Base-by-base conservation (phyloP, 1,140 invertebrate genomes). In the Lineus longissimus region DNA sequence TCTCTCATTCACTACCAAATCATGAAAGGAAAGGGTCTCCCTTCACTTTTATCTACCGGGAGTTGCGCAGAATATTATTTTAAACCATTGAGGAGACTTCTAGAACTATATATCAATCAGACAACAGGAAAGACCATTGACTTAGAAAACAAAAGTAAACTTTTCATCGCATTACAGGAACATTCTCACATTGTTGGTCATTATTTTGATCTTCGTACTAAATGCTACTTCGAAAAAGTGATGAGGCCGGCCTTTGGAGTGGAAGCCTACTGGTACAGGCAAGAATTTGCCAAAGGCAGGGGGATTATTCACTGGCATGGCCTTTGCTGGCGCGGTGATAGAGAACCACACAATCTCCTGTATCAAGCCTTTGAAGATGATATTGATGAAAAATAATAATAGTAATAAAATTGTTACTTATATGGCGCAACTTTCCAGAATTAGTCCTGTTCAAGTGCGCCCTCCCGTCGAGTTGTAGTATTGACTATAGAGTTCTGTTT, bases 251-350 rank as follows among this genome's bases (percentile, higher is more conserved):
- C 41, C 4, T 66, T 11, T 69, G 65, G 67, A 65, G 62, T 61
- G 22, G 55, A 51, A 62, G 66, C 59, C 33, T 66, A 15, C 68
- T 69, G 60, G 65, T 62, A 63, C 54, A 47, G 65, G 55, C 62
- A 67, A 51, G 68, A 69, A 62, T 69, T 67, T 60, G 68, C 68
- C 0, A 69, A 64, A 43, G 33, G 65, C 64, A 0, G n/a, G n/a
- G n/a, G n/a, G n/a, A 69, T 69, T 61, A 30, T 69, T 1, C 65
- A 67, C 36, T 64, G 68, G 65, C 65, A 66, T 62, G 64, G 67
- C 31, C 57, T 67, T 6, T 67, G 66, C 51, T 61, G 66, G 1
- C 47, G 69, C 1, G 68, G 65, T 69, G 59, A 64, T n/a, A 51
- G 61, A 25, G 64, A 71, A 43, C 58, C 30, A 25, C 64, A 63